Conservation (phyloP, 1,140 invertebrate species). For the Metopolophium dirhodum region DNA sequence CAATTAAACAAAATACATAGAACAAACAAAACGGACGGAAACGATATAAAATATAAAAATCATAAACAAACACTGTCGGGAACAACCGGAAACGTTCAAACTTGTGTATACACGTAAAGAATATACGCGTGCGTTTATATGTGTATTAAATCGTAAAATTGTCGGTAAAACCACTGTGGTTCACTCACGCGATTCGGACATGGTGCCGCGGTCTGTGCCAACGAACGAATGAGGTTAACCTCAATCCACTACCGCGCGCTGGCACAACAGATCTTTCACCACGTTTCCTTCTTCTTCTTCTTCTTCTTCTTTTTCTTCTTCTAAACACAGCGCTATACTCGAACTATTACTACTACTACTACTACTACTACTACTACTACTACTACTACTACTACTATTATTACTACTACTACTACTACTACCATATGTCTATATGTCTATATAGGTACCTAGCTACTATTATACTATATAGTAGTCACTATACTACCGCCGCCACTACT, state of each 20-base stretch:
- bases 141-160: slow-evolving; percentile 25
- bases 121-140: neutral
- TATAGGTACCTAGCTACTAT: neutral
- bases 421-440: neutral
- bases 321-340: slow-evolving; percentile 20
- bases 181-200: slow-evolving; percentile 57
- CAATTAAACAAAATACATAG: neutral
- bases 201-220: slow-evolving; percentile 55
- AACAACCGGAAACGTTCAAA: neutral
- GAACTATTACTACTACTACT: neutral
- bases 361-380: neutral
- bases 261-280: slow-evolving; percentile 55
- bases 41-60: neutral
- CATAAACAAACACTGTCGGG: neutral
- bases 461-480: neutral
- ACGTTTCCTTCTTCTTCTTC: slow-evolving; percentile 49
- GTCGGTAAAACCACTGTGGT: neutral
- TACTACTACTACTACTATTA: neutral
- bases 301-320: slow-evolving; percentile 47
- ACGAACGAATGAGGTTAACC: slow-evolving; percentile 57
- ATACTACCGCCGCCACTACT: too few relatives aligned
- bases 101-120: neutral
- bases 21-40: neutral
- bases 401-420: neutral
- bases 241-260: slow-evolving; percentile 49